These are phyloP conservation scores for Ceratina australensis DNA, from an alignment of 1,140 invertebrate species.

Conservation along the genomic window DNA sequence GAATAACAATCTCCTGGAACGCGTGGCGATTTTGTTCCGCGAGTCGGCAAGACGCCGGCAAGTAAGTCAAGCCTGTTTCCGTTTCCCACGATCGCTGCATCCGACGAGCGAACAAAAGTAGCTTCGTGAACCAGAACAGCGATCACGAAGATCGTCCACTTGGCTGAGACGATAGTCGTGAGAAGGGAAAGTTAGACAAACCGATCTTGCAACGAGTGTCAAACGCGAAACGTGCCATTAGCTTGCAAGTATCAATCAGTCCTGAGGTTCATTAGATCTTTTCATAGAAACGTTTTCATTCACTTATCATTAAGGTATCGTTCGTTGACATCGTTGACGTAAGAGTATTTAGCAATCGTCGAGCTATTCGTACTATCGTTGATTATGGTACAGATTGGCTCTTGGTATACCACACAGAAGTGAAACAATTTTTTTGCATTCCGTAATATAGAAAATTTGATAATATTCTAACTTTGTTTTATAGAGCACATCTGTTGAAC, in stretches of 20 bases:
- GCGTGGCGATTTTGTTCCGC: background rate
- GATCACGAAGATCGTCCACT: background rate
- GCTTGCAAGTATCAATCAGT: background rate
- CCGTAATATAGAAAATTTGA: too few species aligned
- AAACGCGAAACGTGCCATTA: slow-evolving; percentile 5
- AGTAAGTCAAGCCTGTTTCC: slow-evolving; percentile 1
- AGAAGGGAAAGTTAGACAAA: slow-evolving; percentile 40
- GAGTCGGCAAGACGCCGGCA: background rate
- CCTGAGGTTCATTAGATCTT: background rate
- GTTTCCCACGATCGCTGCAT: background rate
- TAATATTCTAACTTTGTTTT: too few species aligned
- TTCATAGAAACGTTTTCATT: background rate
- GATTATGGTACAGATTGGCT: too few species aligned
- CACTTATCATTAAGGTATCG: too few species aligned
- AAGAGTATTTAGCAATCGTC: too few species aligned
- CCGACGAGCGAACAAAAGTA: background rate
- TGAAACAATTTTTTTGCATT: too few species aligned
- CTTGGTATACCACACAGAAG: too few species aligned
- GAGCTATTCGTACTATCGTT: too few species aligned
- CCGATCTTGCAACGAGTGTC: slow-evolving; percentile 7
- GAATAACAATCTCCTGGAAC: slow-evolving; percentile 61
- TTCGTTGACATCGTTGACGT: too few species aligned
- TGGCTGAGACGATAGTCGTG: slow-evolving; percentile 20
- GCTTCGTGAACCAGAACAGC: background rate
- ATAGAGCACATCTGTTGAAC: slow-evolving; percentile 45